Percentiles rank a stretch among this genome's conserved stretches.
Conservation (phyloP, 1,140 invertebrate species). For the Drosophila grimshawi region DNA sequence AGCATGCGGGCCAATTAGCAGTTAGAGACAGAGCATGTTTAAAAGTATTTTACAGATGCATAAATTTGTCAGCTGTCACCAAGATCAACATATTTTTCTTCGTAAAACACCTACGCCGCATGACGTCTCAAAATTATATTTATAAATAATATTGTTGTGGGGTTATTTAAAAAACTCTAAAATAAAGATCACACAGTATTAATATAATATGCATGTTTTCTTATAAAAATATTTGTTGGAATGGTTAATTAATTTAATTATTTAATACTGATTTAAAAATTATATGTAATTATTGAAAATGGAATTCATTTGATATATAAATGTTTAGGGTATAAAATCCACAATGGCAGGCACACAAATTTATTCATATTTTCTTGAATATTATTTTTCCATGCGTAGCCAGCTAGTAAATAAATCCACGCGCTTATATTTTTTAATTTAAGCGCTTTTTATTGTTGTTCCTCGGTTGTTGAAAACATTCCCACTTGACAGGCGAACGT, state of each 20-base stretch:
- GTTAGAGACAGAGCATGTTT: constrained; percentile 20
- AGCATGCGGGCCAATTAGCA: constrained; percentile 55
- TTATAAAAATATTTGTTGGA: background rate
- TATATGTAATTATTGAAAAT: background rate
- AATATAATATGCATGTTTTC: background rate
- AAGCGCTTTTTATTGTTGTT: constrained; percentile 49
- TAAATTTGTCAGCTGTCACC: constrained; percentile 74
- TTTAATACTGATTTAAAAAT: background rate
- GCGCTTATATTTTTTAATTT: constrained; percentile 56
- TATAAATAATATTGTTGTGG: constrained; percentile 9
- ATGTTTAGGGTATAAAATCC: background rate
- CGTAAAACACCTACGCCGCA: constrained; percentile 26
- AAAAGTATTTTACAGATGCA: constrained; percentile 46
- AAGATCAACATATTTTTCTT: constrained; percentile 34
- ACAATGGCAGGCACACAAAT: background rate
- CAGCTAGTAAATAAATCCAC: constrained; percentile 48
- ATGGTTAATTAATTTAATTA: background rate
- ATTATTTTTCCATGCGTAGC: background rate
- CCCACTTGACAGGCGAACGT: constrained; percentile 56
- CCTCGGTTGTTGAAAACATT: constrained; percentile 43
- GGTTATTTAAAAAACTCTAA: background rate
- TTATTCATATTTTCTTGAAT: background rate
- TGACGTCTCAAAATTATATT: constrained; percentile 25
- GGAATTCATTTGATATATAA: background rate
- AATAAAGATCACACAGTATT: too few relatives aligned